Evolutionary conservation across 2,888 invertebrate genomes (phyloP).

Genomic region (Rhaphigaster nebulosa): DNA sequence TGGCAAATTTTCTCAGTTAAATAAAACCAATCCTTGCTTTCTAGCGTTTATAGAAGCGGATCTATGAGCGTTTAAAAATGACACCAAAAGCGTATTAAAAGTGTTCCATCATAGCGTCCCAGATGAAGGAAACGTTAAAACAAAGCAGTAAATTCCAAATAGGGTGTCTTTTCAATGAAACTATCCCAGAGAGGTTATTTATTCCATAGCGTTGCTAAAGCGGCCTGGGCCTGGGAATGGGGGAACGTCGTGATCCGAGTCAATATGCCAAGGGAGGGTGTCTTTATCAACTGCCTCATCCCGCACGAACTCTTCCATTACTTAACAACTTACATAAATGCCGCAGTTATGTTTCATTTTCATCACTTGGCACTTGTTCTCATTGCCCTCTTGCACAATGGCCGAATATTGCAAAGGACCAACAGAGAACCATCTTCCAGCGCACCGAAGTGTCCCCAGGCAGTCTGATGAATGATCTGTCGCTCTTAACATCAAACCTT

Average conservation of each 20-base stretch:
- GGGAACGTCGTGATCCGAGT: neutral
- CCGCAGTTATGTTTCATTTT: neutral
- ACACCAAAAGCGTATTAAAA: too few species aligned
- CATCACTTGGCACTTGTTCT: neutral
- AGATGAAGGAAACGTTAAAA: too few species aligned
- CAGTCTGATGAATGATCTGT: too few species aligned
- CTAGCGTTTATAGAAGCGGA: too few species aligned
- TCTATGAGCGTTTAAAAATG: too few species aligned
- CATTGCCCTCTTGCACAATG: neutral
- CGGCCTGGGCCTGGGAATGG: neutral
- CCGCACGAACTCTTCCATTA: neutral
- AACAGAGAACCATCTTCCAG: neutral
- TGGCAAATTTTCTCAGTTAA: too few species aligned
- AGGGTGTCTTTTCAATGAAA: too few species aligned
- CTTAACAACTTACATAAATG: conserved; percentile 8
- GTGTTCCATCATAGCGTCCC: too few species aligned
- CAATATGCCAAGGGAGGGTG: neutral
- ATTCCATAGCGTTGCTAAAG: neutral
- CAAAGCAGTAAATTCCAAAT: too few species aligned
- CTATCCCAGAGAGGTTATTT: neutral
- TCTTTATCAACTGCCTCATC: neutral
- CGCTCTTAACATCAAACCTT: too few species aligned
- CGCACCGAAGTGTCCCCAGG: neutral
- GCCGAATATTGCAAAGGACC: neutral
- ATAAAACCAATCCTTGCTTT: too few species aligned